Percentiles rank a stretch among this genome's conserved stretches.
phyloP scores from a whole-genome alignment of 2,797 vertebrate species.

The Cirrhinus molitorella region DNA sequence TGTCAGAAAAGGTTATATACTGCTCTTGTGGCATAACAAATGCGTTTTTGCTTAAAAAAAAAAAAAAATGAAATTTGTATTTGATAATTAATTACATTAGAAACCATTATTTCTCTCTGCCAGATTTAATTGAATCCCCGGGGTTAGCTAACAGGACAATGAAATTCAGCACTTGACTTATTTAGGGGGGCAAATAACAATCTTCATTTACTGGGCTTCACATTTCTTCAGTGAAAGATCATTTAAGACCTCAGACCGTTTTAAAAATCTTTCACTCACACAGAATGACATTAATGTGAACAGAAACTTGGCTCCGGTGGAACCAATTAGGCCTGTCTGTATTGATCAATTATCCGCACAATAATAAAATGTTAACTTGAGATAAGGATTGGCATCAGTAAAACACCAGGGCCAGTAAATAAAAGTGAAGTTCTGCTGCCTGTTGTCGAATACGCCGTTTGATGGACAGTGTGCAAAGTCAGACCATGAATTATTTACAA shows the following conservation, averaged over 20 bases:
- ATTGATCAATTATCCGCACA: slow-evolving; percentile 55
- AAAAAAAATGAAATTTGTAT: slow-evolving; percentile 33
- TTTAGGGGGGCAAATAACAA: slow-evolving; percentile 29
- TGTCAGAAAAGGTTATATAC: not conserved
- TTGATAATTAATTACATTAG: slow-evolving; percentile 48
- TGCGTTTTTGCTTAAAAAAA: slow-evolving; percentile 33
- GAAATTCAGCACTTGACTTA: slow-evolving; percentile 19
- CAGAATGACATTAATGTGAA: slow-evolving; percentile 50
- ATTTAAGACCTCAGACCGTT: slow-evolving; percentile 38
- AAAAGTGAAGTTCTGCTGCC: slow-evolving; percentile 14
- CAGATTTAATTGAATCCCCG: slow-evolving; percentile 35
- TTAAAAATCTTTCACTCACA: slow-evolving; percentile 26
- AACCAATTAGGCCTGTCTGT: slow-evolving; percentile 57
- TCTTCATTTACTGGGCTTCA: slow-evolving; percentile 35
- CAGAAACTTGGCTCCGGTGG: slow-evolving; percentile 48
- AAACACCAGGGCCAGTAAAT: slow-evolving; percentile 41
- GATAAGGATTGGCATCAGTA: slow-evolving; percentile 39
- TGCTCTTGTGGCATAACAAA: slow-evolving; percentile 2
- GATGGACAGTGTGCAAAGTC: slow-evolving; percentile 28
- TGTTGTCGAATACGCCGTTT: not conserved
- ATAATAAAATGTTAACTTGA: slow-evolving; percentile 51
- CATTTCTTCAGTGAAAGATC: slow-evolving; percentile 21
- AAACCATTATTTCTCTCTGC: slow-evolving; percentile 34
- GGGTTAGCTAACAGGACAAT: slow-evolving; percentile 25
- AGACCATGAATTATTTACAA: not conserved